Conservation (phyloP, 2,797 vertebrate genomes). For the Poecilia velifera region DNA sequence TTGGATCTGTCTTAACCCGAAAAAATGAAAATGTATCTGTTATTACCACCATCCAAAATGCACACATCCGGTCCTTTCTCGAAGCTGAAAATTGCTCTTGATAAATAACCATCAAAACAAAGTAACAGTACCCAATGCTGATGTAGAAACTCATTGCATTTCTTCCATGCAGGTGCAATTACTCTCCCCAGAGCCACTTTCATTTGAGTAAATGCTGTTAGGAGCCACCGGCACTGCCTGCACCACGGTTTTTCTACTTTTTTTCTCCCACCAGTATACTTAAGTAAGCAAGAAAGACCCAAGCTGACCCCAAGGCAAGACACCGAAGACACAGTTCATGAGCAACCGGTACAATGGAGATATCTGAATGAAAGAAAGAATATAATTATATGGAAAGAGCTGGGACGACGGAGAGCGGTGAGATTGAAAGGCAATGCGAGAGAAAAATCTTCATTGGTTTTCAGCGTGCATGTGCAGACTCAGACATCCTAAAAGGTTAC, state of each 20-base stretch:
- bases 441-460: conserved; percentile 72
- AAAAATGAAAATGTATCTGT: not conserved
- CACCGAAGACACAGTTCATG: conserved; percentile 29
- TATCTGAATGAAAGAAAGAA: conserved; percentile 33
- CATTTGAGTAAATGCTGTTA: conserved; percentile 34
- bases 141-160: conserved; percentile 12
- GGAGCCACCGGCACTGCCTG: conserved; percentile 22
- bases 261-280: conserved; percentile 19
- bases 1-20: not conserved
- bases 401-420: conserved; percentile 21
- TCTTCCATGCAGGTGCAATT: conserved; percentile 1
- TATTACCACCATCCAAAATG: not conserved
- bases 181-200: conserved; percentile 12
- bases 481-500: conserved; percentile 78
- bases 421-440: conserved; percentile 24
- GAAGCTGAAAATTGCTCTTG: not conserved
- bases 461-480: conserved; percentile 72
- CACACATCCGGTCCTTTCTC: not conserved
- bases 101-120: conserved; percentile 12
- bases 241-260: conserved; percentile 25
- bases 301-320: conserved; percentile 21
- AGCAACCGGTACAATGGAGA: conserved; percentile 16
- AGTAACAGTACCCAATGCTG: conserved; percentile 2
- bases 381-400: conserved; percentile 26
- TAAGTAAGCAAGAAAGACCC: conserved; percentile 42